phyloP scores from a whole-genome alignment of 2,113 vertebrate species.

The Nansenia antarctica region DNA sequence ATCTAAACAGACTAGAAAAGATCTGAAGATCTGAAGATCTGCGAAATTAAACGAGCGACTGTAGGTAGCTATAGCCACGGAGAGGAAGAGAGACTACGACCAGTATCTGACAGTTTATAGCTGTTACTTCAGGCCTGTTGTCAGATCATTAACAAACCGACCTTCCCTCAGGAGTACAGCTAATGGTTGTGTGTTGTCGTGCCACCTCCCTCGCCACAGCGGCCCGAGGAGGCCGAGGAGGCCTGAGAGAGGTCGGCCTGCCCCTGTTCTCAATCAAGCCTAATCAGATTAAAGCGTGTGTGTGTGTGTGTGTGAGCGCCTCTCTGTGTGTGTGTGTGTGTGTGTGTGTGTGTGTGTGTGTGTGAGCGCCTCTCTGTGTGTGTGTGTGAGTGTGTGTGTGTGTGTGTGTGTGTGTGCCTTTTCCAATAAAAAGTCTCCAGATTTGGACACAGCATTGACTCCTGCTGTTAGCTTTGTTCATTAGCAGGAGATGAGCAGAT shows the following conservation, averaged over 20 bases:
- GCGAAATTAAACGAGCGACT: too few species aligned
- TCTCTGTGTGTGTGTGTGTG: neutral
- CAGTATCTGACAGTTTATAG: too few species aligned
- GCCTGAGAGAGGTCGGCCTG: slow-evolving; percentile 73
- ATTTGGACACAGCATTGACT: slow-evolving; percentile 90
- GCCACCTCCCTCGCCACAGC: neutral
- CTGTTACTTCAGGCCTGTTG: neutral
- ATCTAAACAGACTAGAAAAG: too few species aligned
- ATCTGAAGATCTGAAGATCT: too few species aligned
- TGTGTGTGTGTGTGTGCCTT: too few species aligned
- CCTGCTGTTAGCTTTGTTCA: slow-evolving; percentile 93
- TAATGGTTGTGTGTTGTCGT: too few species aligned
- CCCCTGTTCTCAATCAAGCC: slow-evolving; percentile 75
- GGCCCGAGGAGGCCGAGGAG: slow-evolving; percentile 4
- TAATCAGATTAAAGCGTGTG: slow-evolving; percentile 69
- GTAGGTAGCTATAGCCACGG: too few species aligned
- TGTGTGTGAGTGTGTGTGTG: slow-evolving; percentile 36
- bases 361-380: too few species aligned
- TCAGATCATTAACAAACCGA: neutral
- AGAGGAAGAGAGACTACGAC: too few species aligned
- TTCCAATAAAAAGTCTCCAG: slow-evolving; percentile 83
- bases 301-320: slow-evolving; percentile 8
- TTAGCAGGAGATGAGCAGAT: slow-evolving; percentile 97
- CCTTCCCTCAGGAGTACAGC: neutral
- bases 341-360: slow-evolving; percentile 42